Evolutionary conservation across 2,797 vertebrate genomes (phyloP).

Genomic region (Eulemur mongoz): DNA sequence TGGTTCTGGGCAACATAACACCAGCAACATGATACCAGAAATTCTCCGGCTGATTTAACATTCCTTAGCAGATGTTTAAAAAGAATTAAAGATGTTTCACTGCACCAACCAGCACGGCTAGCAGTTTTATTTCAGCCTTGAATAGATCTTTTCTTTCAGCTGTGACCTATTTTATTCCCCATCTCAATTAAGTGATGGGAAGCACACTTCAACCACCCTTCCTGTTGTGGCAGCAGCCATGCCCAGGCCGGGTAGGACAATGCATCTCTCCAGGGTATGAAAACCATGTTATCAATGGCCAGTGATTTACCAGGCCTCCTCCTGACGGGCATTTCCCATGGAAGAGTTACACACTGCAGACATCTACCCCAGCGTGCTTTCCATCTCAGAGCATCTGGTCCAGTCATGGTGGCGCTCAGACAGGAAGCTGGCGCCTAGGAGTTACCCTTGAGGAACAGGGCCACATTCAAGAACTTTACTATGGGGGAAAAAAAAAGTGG

Average conservation of each 20-base stretch:
- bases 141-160: constrained; percentile 22
- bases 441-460: not conserved
- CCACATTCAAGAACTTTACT: not conserved
- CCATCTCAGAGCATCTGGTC: not conserved
- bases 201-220: not conserved
- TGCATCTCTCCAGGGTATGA: not conserved
- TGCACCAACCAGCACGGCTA: not conserved
- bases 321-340: constrained; percentile 24
- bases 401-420: not conserved
- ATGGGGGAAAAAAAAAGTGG: not conserved
- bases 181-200: not conserved
- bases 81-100: constrained; percentile 54
- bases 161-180: not conserved
- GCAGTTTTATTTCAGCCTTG: not conserved
- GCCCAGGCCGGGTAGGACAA: not conserved
- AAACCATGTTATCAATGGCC: not conserved
- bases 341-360: not conserved
- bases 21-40: constrained; percentile 43
- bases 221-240: not conserved
- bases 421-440: not conserved
- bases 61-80: constrained; percentile 49
- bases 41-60: not conserved
- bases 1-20: constrained; percentile 18
- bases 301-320: not conserved
- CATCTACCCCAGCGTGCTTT: not conserved